Base-by-base conservation (phyloP, 2,888 invertebrate genomes). In the Drosophila neutralis region DNA sequence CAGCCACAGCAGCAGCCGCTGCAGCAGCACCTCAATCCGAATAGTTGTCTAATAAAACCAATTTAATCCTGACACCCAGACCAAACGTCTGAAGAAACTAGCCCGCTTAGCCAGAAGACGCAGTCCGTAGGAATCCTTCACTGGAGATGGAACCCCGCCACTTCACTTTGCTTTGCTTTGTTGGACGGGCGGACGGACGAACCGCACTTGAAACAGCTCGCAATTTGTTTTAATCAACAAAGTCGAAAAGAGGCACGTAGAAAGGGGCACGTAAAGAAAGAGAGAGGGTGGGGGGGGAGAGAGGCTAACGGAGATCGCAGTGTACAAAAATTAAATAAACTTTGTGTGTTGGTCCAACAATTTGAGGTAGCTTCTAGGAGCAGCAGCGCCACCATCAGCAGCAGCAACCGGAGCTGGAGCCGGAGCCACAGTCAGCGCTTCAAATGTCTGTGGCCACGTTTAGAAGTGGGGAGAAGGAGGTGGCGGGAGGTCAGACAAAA, bases 151-250 rank as follows among this genome's bases (percentile, higher is more conserved):
- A 21, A 13, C 15, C 21, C 21, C 24, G 24, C 45, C 15, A 24
- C 45, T 45, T 45, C 15, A 2, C 45, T 24, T 45, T 31, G 76
- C 61, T 70, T 70, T 51, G 61, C 40, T 67, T 68, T 68, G 68
- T 72, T 51, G 56, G 45, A 56, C 45, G 15, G 15, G 2, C 7
- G 21, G 7, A 8, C 8, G 15, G 24, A 45, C 45, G 56, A 35
- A 52, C 69, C 76, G 76, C 77, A 74, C 78, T 79, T 82, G 77
- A 86, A 82, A 82, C 79, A 76, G 76, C 83, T 81, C 87, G 75
- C 89, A 87, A 87, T 87, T 87, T 87, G 87, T 89, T 89, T 87
- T 87, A 87, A 87, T 87, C 87, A 87, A 87, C 89, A 84, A 89
- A 87, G 81, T 87, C 85, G 83, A 83, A 87, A 87, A 82, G 71